These are phyloP conservation scores for Pholis gunnellus DNA, from an alignment of 2,113 vertebrate species.

Conservation along the genomic window DNA sequence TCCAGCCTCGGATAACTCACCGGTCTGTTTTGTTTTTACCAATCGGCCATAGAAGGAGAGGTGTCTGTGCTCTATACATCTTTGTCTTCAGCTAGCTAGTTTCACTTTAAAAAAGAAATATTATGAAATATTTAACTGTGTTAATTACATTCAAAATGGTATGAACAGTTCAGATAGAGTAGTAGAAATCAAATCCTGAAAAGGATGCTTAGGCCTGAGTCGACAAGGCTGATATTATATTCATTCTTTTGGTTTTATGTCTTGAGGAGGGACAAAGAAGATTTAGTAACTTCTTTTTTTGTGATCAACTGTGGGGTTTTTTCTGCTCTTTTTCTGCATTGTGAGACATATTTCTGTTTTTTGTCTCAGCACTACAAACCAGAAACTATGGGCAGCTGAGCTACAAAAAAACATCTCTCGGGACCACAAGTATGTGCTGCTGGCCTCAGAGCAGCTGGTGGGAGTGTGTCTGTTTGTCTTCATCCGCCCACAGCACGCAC, in stretches of 20 bases:
- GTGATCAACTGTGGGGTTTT: neutral
- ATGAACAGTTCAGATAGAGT: neutral
- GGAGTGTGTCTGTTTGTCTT: conserved; percentile 98
- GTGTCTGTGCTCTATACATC: neutral
- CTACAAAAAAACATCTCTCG: conserved; percentile 96
- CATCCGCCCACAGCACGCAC: conserved; percentile 96
- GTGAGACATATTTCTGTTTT: conserved; percentile 15
- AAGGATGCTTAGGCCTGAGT: neutral
- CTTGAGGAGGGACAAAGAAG: neutral
- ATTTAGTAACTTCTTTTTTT: neutral
- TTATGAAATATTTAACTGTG: neutral
- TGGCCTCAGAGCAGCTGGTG: conserved; percentile 97
- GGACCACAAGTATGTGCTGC: conserved; percentile 96
- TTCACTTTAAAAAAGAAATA: too few species aligned
- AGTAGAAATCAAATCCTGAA: neutral
- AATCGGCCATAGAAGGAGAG: neutral
- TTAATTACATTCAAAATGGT: neutral
- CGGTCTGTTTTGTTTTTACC: neutral
- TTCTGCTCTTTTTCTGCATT: neutral
- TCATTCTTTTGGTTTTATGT: neutral
- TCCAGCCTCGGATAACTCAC: neutral
- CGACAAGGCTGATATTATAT: neutral
- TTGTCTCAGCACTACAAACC: conserved; percentile 93
- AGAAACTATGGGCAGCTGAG: conserved; percentile 98
- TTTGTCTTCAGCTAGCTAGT: neutral